Percentiles rank a stretch among this genome's conserved stretches.
Evolutionary conservation across 2,797 vertebrate species (phyloP).

Genomic region (Yasuhikotakia modesta): DNA sequence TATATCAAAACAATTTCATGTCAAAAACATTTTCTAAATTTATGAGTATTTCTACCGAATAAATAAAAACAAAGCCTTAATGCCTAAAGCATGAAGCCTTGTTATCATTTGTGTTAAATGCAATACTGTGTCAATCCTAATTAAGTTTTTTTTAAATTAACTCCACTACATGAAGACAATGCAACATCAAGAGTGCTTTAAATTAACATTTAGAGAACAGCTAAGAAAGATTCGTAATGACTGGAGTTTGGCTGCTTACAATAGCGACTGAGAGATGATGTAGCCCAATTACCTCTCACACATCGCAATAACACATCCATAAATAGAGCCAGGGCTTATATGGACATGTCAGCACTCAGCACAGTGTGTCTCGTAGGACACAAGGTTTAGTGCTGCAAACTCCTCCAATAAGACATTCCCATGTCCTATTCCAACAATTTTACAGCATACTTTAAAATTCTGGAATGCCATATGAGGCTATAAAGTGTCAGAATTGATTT

Average conservation of each 20-base stretch:
- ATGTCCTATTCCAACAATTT: not conserved
- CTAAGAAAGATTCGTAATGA: not conserved
- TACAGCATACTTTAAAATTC: not conserved
- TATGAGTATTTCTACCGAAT: too few species aligned
- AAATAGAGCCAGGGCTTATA: conserved; percentile 51
- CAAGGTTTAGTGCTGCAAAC: conserved; percentile 16
- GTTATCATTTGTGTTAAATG: too few species aligned
- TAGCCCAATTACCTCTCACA: conserved; percentile 32
- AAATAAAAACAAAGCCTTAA: too few species aligned
- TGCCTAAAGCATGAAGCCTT: too few species aligned
- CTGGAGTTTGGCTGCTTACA: not conserved
- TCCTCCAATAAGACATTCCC: not conserved
- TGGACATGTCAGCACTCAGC: conserved; percentile 39
- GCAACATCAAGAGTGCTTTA: not conserved
- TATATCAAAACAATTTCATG: too few species aligned
- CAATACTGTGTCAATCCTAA: too few species aligned
- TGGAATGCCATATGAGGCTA: not conserved
- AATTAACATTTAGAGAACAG: not conserved
- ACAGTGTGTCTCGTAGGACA: conserved; percentile 3
- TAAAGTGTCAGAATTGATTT: not conserved
- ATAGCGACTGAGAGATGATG: conserved; percentile 12
- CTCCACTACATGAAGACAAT: not conserved
- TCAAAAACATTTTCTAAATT: too few species aligned
- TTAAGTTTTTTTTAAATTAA: not conserved
- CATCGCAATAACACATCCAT: conserved; percentile 31